Evolutionary conservation across 2,888 invertebrate species (phyloP), one percentile per base, ranked within the genome.

Genomic region (Notocelia uddmanniana): DNA sequence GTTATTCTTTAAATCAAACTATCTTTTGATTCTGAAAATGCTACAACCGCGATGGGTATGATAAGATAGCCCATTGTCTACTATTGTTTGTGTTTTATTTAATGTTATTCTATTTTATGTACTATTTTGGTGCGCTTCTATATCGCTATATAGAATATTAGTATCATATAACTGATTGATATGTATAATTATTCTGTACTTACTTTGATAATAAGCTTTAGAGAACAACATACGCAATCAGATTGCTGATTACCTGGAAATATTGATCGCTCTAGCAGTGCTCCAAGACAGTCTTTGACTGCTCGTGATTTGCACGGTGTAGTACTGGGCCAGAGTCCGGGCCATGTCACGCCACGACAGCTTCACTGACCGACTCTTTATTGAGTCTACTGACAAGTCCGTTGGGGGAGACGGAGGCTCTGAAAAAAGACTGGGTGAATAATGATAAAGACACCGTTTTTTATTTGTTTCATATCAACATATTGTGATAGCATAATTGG

Each of bases 321-420:
- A 94, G 78, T 87, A 93, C 37, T 93, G 91, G 0, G 94, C 93
- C 1, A 93, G 78, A 0, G 92, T 84, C 1, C 90, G 81, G 0
- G 89, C 76, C 76, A 86, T 85, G 21, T 94, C 93, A 13, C 93
- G 81, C 94, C 94, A 94, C 0, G 94, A 94, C 0, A 94, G 64
- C 58, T 89, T 90, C 8, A 89, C 92, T 31, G 91, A 90, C 50
- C 94, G 83, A 74, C 93, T 92, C 71, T 86, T 90, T 19, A 93
- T 85, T 0, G 88, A 92, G 75, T 94, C 94, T 41, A 94, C 89
- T 23, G 92, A 90, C 34, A 94, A 68, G 60, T 94, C 94, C 3
- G 90, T 84, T 1, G 94, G 94, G 0, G 93, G 91, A 0, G 85
- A 79, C 0, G 94, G 94, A 0, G 94, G 94, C 77, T 94, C 94